Conservation (phyloP, 2,797 vertebrate species). For the Remorina albescens region DNA sequence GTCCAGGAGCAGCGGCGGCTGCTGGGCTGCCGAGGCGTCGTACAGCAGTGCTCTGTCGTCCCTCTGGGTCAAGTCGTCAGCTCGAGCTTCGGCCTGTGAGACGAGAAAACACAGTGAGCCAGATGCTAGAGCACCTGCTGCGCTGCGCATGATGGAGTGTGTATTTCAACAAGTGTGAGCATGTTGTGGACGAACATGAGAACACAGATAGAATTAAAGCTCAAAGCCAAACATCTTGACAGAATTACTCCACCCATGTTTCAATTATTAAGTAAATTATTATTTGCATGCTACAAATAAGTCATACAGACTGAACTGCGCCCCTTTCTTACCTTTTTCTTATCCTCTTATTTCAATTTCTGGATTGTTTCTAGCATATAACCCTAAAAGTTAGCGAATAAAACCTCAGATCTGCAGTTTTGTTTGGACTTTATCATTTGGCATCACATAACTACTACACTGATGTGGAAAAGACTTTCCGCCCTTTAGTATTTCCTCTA, state of each 20-base stretch:
- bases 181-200: constrained; percentile 31
- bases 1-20: constrained; percentile 66
- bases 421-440: constrained; percentile 16
- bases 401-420: constrained; percentile 24
- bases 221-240: constrained; percentile 39
- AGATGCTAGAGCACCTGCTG: constrained; percentile 6
- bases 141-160: constrained; percentile 13
- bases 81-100: constrained; percentile 70
- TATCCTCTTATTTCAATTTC: constrained; percentile 15
- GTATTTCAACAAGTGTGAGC: constrained; percentile 39
- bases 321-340: constrained; percentile 29
- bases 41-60: constrained; percentile 52
- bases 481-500: too few relatives aligned
- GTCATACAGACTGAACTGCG: constrained; percentile 15
- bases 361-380: constrained; percentile 13
- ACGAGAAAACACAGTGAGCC: constrained; percentile 25
- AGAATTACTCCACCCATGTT: constrained; percentile 55
- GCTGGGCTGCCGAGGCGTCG: constrained; percentile 54
- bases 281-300: constrained; percentile 22
- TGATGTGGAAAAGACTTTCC: background rate
- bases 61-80: constrained; percentile 60
- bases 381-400: too few relatives aligned
- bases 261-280: constrained; percentile 15
- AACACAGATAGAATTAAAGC: constrained; percentile 28
- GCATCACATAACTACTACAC: background rate